These are phyloP conservation scores for Polydrusus cervinus DNA, from an alignment of 2,888 invertebrate genomes.

Conservation along the genomic window DNA sequence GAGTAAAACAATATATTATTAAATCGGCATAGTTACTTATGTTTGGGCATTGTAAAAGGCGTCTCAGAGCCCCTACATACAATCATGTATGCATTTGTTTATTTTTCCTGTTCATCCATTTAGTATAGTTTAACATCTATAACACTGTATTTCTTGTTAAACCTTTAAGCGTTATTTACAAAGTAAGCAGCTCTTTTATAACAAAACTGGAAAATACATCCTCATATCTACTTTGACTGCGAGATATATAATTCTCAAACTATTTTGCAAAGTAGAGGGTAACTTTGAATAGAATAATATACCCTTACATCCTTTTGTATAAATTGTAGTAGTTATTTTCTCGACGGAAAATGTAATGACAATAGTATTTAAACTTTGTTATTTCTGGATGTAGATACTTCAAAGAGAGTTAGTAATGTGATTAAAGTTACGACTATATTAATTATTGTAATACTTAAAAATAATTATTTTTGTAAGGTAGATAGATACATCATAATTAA, in stretches of 20 bases:
- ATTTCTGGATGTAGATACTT: neutral
- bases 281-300: slow-evolving; percentile 30
- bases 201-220: slow-evolving; percentile 3
- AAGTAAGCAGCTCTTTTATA: slow-evolving; percentile 11
- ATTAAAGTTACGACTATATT: too few species aligned
- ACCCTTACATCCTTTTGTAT: slow-evolving; percentile 6
- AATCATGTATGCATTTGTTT: neutral
- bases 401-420: neutral
- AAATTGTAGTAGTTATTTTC: slow-evolving; percentile 23
- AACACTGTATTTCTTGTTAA: neutral
- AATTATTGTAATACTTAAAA: too few species aligned
- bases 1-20: too few species aligned
- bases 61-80: too few species aligned
- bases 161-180: slow-evolving; percentile 4
- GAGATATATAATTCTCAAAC: slow-evolving; percentile 10
- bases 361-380: slow-evolving; percentile 20
- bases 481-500: too few species aligned
- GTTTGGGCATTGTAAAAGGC: too few species aligned
- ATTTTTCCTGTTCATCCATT: neutral
- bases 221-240: slow-evolving; percentile 9
- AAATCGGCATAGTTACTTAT: too few species aligned
- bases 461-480: too few species aligned
- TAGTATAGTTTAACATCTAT: neutral
- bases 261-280: slow-evolving; percentile 12
- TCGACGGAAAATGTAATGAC: neutral